phyloP scores from a whole-genome alignment of 2,888 invertebrate genomes.

The Siphonodentalium dalli region DNA sequence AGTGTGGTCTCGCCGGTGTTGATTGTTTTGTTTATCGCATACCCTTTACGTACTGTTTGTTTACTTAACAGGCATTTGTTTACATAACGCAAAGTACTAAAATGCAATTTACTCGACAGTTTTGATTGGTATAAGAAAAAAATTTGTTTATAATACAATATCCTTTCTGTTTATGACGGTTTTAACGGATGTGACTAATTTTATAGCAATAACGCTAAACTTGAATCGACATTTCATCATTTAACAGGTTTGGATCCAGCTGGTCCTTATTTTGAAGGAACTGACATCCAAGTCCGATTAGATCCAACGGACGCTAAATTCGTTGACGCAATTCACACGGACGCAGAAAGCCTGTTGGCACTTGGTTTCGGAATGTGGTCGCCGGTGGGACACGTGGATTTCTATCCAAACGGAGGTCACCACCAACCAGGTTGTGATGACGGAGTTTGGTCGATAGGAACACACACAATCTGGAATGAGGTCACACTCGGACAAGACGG shows the following conservation, averaged over 20 bases:
- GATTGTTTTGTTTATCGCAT: too few species aligned
- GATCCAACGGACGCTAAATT: slow-evolving; percentile 84
- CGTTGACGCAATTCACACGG: slow-evolving; percentile 85
- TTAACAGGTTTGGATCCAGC: slow-evolving; percentile 76
- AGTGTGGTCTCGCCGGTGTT: too few species aligned
- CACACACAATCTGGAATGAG: slow-evolving; percentile 37
- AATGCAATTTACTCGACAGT: too few species aligned
- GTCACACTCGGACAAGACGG: slow-evolving; percentile 34
- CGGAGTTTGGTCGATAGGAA: slow-evolving; percentile 30
- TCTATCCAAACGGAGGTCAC: slow-evolving; percentile 64
- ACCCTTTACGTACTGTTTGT: too few species aligned
- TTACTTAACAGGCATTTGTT: too few species aligned
- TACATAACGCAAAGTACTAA: too few species aligned
- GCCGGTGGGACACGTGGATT: slow-evolving; percentile 62
- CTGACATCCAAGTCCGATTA: slow-evolving; percentile 80
- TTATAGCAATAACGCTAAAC: not conserved
- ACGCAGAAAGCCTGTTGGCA: slow-evolving; percentile 24
- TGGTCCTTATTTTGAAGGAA: slow-evolving; percentile 87
- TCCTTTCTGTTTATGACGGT: not conserved
- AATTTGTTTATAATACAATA: not conserved
- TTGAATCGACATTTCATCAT: not conserved
- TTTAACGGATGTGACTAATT: not conserved
- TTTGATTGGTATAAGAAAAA: too few species aligned
- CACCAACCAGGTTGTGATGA: slow-evolving; percentile 62
- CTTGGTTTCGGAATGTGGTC: slow-evolving; percentile 56